Evolutionary conservation across 2,888 invertebrate genomes (phyloP).

Genomic region (Cerceris ruficornis): DNA sequence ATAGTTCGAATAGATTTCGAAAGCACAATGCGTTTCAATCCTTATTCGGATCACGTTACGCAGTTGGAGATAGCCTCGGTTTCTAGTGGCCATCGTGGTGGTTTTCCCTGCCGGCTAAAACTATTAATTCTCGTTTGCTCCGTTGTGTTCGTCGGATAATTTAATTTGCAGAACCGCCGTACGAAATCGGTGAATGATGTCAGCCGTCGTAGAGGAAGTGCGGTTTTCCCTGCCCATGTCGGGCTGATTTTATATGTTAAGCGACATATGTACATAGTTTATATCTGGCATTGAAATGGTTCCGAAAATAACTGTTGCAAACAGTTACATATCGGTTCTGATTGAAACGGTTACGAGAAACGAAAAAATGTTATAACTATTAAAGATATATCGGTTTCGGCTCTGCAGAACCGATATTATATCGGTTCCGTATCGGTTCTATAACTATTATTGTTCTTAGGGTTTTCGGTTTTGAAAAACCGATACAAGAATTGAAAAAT

Average conservation of each 20-base stretch:
- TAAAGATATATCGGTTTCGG: too few species aligned
- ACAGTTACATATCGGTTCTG: too few species aligned
- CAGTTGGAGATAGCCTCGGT: slow-evolving; percentile 27
- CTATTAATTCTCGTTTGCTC: slow-evolving; percentile 29
- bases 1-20: not conserved
- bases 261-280: too few species aligned
- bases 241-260: not conserved
- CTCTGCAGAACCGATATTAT: too few species aligned
- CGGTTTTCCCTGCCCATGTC: not conserved
- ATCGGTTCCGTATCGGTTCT: too few species aligned
- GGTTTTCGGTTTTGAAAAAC: too few species aligned
- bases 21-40: not conserved
- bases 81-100: slow-evolving; percentile 21
- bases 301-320: too few species aligned
- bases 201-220: slow-evolving; percentile 40
- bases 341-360: too few species aligned
- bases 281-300: too few species aligned
- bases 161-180: slow-evolving; percentile 44
- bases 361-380: too few species aligned
- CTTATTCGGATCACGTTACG: slow-evolving; percentile 3
- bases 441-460: too few species aligned
- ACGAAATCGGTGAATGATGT: slow-evolving; percentile 72
- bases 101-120: slow-evolving; percentile 70
- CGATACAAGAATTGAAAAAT: too few species aligned
- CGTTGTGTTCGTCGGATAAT: slow-evolving; percentile 15